Percentiles rank a stretch among this genome's conserved stretches.
These are phyloP conservation scores for Dolichallabes microphthalmus DNA, from an alignment of 2,113 vertebrate genomes.

Conservation along the genomic window DNA sequence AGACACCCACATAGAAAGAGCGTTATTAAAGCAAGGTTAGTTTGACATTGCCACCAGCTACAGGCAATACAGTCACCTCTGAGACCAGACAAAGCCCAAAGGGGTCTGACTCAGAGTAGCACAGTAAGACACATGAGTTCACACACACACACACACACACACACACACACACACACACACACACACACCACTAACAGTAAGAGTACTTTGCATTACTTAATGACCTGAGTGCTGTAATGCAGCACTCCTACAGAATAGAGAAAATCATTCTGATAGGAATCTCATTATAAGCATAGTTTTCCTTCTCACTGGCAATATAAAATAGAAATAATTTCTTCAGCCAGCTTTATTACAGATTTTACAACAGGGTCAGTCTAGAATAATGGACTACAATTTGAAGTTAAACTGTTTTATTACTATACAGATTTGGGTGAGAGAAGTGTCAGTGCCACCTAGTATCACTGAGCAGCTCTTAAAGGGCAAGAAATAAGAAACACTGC, in stretches of 20 bases:
- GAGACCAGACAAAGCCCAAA: constrained; percentile 12
- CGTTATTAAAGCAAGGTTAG: constrained; percentile 13
- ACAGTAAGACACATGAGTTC: neutral
- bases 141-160: constrained; percentile 10
- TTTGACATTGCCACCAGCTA: constrained; percentile 7
- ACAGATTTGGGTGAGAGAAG: constrained; percentile 42
- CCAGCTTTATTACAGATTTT: constrained; percentile 68
- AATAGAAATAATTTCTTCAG: constrained; percentile 61
- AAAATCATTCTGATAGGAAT: constrained; percentile 59
- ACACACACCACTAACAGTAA: neutral
- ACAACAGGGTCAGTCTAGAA: constrained; percentile 58
- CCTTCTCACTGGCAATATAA: constrained; percentile 52
- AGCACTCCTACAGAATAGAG: constrained; percentile 56
- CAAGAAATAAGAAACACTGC: neutral
- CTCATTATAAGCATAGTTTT: constrained; percentile 68
- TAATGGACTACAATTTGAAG: constrained; percentile 66
- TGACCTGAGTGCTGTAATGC: constrained; percentile 43
- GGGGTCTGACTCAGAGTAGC: constrained; percentile 12
- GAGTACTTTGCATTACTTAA: constrained; percentile 27
- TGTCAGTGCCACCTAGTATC: constrained; percentile 48
- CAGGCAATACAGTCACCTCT: constrained; percentile 1
- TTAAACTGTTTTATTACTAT: constrained; percentile 57
- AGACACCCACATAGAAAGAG: neutral
- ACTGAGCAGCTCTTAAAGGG: constrained; percentile 47
- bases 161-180: constrained; percentile 1